Evolutionary conservation across 1,140 invertebrate genomes (phyloP).

Genomic region (Pseudomyrmex gracilis): DNA sequence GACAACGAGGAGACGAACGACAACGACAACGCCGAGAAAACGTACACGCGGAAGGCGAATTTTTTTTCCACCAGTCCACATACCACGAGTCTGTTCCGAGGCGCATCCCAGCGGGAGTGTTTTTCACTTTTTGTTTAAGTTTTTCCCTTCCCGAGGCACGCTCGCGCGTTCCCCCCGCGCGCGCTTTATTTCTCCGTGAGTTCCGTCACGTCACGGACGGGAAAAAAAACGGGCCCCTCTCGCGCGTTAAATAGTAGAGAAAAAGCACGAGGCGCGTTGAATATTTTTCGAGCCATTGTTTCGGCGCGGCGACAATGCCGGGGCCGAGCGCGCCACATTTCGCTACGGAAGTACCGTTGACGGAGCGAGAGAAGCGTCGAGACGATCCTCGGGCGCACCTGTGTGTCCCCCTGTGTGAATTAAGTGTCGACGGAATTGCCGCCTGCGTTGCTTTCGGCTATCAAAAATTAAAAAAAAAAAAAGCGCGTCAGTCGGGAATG

Average conservation of each 20-base stretch:
- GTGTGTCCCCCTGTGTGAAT: neutral
- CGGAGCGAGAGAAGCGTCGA: constrained; percentile 12
- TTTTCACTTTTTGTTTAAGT: neutral
- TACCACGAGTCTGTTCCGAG: constrained; percentile 17
- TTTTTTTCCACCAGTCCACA: constrained; percentile 17
- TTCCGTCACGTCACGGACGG: constrained; percentile 37
- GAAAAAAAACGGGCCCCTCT: constrained; percentile 24
- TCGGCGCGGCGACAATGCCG: constrained; percentile 45
- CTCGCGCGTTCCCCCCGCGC: constrained; percentile 23
- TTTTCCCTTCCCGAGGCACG: constrained; percentile 8
- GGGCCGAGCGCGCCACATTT: constrained; percentile 40
- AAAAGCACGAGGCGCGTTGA: constrained; percentile 30
- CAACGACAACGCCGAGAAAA: constrained; percentile 28
- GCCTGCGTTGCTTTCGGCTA: neutral
- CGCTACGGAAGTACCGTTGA: constrained; percentile 1
- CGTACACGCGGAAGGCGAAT: constrained; percentile 27
- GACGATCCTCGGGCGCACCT: neutral
- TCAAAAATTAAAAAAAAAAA: too few species aligned
- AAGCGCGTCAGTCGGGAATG: too few species aligned
- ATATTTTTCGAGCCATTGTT: constrained; percentile 58
- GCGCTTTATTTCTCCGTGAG: constrained; percentile 34
- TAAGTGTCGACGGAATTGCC: constrained; percentile 18
- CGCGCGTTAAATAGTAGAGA: constrained; percentile 47
- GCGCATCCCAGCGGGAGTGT: constrained; percentile 38
- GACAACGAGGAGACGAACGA: constrained; percentile 31